Base-by-base conservation (phyloP, 2,113 vertebrate genomes). In the Meleagris gallopavo region DNA sequence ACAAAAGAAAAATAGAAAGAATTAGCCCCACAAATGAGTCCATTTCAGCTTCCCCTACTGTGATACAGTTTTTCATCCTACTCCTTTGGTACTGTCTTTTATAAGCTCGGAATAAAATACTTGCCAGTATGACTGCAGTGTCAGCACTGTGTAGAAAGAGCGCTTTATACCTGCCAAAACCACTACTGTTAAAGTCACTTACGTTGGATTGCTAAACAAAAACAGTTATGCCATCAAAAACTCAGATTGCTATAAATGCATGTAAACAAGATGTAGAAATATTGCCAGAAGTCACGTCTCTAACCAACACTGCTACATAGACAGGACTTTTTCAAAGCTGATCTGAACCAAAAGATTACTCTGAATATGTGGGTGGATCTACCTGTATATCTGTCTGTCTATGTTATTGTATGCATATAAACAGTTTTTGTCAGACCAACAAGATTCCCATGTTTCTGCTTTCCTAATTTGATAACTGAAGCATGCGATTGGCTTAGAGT, bases 121-220 rank as follows among this genome's bases (percentile, higher is more conserved):
- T 81, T 84, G 21, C 21, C 21, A 65, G 62, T 46, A 25, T 55
- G 61, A 34, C 34, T 67, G 34, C 30, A 25, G 74, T 84, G 65
- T 71, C 70, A 88, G 58, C 19, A 40, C 20, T 76, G 40, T 64
- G 21, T 89, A 58, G 48, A 10, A 83, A 65, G 87, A 87, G 43
- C 34, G 36, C 8, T 93, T 87, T 21, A 64, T 84, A 91, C 22
- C n/a, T 94, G 66, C 77, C 62, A 72, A 93, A 95, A 25, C 40
- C 38, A 38, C 65, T 86, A 8, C 29, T 76, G 66, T 92, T 93
- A 86, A 85, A 93, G 65, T 90, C 0, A 87, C 81, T 89, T 94
- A 84, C 62, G 77, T 52, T 64, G 43, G 40, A 30, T 52, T 82
- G 52, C 73, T 92, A 84, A 89, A 95, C 70, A 72, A 66, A 96